These are phyloP conservation scores for Poecilus cupreus DNA, from an alignment of 2,888 invertebrate genomes.

Conservation along the genomic window DNA sequence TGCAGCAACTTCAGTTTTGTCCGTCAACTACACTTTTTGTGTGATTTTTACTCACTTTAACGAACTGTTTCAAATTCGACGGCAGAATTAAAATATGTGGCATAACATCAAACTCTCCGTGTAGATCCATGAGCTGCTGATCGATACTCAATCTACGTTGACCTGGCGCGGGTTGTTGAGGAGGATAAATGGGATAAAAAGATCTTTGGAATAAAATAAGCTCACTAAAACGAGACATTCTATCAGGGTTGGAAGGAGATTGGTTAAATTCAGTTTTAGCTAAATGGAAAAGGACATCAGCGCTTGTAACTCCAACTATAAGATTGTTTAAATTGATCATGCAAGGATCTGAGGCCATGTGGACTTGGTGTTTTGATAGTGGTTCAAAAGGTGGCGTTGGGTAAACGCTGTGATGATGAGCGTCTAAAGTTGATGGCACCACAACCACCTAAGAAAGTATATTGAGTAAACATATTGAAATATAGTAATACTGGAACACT, in stretches of 20 bases:
- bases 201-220: constrained; percentile 86
- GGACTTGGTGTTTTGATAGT: constrained; percentile 76
- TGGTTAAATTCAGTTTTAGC: constrained; percentile 65
- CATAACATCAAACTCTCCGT: constrained; percentile 81
- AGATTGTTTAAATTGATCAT: constrained; percentile 85
- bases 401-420: constrained; percentile 85
- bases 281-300: constrained; percentile 90
- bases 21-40: background rate
- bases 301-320: constrained; percentile 85
- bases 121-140: constrained; percentile 81
- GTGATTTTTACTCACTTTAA: constrained; percentile 77
- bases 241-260: constrained; percentile 76
- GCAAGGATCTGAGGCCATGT: constrained; percentile 88
- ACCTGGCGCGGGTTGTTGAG: constrained; percentile 68
- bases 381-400: constrained; percentile 87
- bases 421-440: constrained; percentile 85
- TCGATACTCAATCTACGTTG: constrained; percentile 80
- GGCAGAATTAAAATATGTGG: constrained; percentile 91
- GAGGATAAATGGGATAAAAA: constrained; percentile 89
- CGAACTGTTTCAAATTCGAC: constrained; percentile 88
- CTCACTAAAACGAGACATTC: constrained; percentile 83
- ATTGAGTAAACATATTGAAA: too few species aligned
- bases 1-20: too few species aligned
- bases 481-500: too few species aligned
- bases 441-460: constrained; percentile 78